Evolutionary conservation across 1,140 invertebrate genomes (phyloP).

Genomic region (Pygmarrhopalites habei): DNA sequence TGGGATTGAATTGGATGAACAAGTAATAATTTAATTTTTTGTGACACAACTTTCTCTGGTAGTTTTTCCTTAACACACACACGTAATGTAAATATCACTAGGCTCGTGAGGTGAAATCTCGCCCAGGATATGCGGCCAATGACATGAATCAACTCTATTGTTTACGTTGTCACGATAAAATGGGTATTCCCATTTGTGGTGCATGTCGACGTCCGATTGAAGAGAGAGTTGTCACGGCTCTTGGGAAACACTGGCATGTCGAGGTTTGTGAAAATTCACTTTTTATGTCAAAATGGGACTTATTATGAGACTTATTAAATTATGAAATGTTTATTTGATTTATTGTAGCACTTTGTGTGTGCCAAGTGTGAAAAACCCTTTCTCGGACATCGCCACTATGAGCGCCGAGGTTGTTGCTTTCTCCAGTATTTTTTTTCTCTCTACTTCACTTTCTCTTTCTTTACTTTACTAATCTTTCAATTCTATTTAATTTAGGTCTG

Average conservation of each 20-base stretch:
- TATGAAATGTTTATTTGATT: neutral
- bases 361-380: conserved; percentile 99
- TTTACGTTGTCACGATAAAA: conserved; percentile 96
- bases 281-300: neutral
- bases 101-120: conserved; percentile 74
- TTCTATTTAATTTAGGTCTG: conserved; percentile 94
- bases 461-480: too few relatives aligned
- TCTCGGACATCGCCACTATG: conserved; percentile 96
- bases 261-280: conserved; percentile 43
- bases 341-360: conserved; percentile 89
- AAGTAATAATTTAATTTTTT: too few relatives aligned
- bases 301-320: neutral
- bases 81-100: too few relatives aligned
- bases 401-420: too few relatives aligned
- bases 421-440: too few relatives aligned
- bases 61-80: too few relatives aligned
- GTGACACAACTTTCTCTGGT: too few relatives aligned
- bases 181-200: conserved; percentile 96
- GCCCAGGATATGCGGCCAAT: conserved; percentile 80
- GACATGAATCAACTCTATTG: conserved; percentile 96
- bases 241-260: conserved; percentile 99
- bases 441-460: too few relatives aligned
- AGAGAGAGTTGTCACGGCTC: conserved; percentile 89
- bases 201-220: conserved; percentile 94
- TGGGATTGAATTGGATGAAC: conserved; percentile 66